Base-by-base conservation (phyloP, 2,797 vertebrate species). In the Eulemur mongoz region DNA sequence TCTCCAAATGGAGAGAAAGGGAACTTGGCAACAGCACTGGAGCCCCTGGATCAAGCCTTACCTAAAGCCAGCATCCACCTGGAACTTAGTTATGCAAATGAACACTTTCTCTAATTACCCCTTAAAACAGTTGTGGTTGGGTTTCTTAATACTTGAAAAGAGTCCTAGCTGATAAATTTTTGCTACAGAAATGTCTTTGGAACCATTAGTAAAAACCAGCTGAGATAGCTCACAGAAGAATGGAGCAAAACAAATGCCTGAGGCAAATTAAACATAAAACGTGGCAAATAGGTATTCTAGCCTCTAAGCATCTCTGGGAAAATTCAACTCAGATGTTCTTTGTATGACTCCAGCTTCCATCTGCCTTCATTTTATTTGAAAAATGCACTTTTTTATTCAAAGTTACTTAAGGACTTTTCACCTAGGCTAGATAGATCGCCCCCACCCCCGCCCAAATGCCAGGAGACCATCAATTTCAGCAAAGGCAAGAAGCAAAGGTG, bases 221-320 rank as follows among this genome's bases (percentile, higher is more conserved):
- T 86, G 48, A 96, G 92, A 91, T 7, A 94, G 54, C 54, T 57
- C 91, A 63, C 14, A 59, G 57, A 65, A n/a, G 7, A 94, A 89
- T 35, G n/a, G 85, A 94, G 38, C 57, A 89, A 95, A 95, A 89
- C 40, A 80, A 93, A 96, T 18, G n/a, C 65, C 87, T 32, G 22
- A 85, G 61, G 61, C 91, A 93, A 80, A 72, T 72, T 91, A 73
- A 95, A 91, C 25, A 73, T 25, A 69, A 92, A 88, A 84, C 23
- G 30, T n/a, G 43, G 61, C 32, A 84, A 75, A 73, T 30, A 57
- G 13, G 27, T 81, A 78, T 81, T 63, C 50, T 6, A 70, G 79
- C 57, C 67, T 76, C 40, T 70, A 80, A 54, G 45, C 52, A n/a
- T 93, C 63, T 90, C 73, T 52, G 57, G 65, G 30, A 85, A 97